These are phyloP conservation scores for Mus spicilegus DNA, from an alignment of 2,113 vertebrate genomes.

Conservation along the genomic window DNA sequence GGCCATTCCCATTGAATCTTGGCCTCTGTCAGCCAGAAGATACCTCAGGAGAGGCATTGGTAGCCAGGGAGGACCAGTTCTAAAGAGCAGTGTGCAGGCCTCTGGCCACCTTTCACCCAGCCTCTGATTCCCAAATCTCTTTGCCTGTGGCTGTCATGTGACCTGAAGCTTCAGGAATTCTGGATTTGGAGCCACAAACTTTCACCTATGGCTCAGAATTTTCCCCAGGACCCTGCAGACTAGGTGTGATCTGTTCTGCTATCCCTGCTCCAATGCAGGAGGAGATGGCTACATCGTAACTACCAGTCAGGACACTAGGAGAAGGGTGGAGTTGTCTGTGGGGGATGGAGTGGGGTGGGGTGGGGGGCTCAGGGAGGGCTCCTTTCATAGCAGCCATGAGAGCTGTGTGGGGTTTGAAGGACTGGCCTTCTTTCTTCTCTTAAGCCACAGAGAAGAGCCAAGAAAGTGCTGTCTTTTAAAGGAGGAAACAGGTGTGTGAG, in stretches of 20 bases:
- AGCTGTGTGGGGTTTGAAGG: too few species aligned
- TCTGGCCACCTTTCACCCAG: not conserved
- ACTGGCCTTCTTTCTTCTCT: not conserved
- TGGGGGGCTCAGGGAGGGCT: not conserved
- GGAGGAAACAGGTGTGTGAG: not conserved
- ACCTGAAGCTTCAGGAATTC: not conserved
- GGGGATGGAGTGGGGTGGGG: too few species aligned
- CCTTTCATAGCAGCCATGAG: not conserved
- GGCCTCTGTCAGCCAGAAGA: not conserved
- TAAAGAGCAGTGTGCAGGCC: not conserved
- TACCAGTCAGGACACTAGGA: not conserved
- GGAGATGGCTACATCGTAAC: not conserved
- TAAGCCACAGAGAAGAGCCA: not conserved
- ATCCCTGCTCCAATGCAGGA: not conserved
- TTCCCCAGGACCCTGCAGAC: not conserved
- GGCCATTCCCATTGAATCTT: not conserved
- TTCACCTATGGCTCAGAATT: not conserved
- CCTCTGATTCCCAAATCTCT: accelerated
- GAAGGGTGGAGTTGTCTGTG: accelerated
- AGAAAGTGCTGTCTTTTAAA: not conserved
- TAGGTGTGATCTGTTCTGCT: not conserved
- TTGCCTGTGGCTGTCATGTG: not conserved
- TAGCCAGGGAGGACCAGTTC: not conserved
- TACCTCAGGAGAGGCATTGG: not conserved
- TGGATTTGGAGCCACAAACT: not conserved